Percentiles rank a stretch among this genome's conserved stretches.
phyloP scores from a whole-genome alignment of 2,113 vertebrate genomes.

The Clarias macrocephalus region DNA sequence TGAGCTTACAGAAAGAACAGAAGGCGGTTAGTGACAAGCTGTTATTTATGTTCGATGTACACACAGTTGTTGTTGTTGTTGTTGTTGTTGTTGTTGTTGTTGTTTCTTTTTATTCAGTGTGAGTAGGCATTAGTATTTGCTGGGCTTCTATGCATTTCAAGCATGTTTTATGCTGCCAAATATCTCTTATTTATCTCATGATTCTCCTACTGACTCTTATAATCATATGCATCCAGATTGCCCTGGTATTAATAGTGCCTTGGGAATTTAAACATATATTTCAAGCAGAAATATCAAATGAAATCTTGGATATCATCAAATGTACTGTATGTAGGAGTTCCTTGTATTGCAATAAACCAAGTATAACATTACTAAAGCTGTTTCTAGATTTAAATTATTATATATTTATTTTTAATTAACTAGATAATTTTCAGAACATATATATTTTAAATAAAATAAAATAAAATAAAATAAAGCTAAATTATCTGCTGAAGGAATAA shows the following conservation, averaged over 20 bases:
- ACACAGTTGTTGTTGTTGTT: not conserved
- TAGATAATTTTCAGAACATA: not conserved
- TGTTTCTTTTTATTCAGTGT: not conserved
- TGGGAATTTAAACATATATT: too few species aligned
- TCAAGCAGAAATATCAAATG: not conserved
- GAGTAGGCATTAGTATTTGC: not conserved
- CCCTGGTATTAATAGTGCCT: not conserved
- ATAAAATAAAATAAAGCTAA: not conserved
- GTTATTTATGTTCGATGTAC: not conserved
- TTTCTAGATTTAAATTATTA: too few species aligned
- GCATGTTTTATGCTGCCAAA: not conserved
- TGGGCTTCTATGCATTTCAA: not conserved
- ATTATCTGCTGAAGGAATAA: not conserved
- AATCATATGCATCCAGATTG: not conserved
- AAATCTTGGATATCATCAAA: not conserved
- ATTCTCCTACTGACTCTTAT: not conserved
- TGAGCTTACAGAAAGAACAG: constrained; percentile 89
- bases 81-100: not conserved
- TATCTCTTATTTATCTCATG: not conserved
- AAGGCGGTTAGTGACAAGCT: constrained; percentile 77
- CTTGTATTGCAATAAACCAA: not conserved
- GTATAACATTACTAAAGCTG: not conserved
- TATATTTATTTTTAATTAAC: too few species aligned
- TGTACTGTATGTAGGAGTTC: not conserved
- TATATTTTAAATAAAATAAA: too few species aligned